Conservation (phyloP, 2,797 vertebrate genomes). For the Tarsius wallacei region DNA sequence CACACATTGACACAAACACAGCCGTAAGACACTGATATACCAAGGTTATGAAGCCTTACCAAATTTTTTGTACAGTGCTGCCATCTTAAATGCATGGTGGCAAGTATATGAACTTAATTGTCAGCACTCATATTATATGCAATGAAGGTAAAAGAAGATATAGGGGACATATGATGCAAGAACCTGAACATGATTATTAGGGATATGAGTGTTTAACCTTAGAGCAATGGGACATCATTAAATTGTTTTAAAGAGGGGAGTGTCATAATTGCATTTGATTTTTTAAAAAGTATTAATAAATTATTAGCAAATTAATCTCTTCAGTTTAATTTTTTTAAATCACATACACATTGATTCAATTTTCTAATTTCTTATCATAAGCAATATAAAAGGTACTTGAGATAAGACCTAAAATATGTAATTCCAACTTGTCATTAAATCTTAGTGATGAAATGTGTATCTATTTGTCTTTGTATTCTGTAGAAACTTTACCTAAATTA, state of each 20-base stretch:
- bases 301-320: not conserved
- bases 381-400: not conserved
- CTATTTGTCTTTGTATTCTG: not conserved
- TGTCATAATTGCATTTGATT: not conserved
- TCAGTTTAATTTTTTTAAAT: not conserved
- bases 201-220: not conserved
- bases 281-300: not conserved
- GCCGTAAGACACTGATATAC: no score
- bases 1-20: no score
- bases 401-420: not conserved
- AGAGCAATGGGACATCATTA: not conserved
- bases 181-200: not conserved
- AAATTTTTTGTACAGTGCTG: no score
- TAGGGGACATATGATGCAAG: not conserved
- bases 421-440: not conserved
- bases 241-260: not conserved
- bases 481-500: not conserved
- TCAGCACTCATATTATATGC: not conserved
- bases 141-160: not conserved
- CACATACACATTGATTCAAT: not conserved
- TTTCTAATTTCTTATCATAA: not conserved
- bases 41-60: no score
- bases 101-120: no score
- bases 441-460: not conserved
- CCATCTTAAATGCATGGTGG: no score